Percentiles rank a stretch among this genome's conserved stretches.
Evolutionary conservation across 2,888 invertebrate genomes (phyloP).

Genomic region (Caenorhabditis sp.): DNA sequence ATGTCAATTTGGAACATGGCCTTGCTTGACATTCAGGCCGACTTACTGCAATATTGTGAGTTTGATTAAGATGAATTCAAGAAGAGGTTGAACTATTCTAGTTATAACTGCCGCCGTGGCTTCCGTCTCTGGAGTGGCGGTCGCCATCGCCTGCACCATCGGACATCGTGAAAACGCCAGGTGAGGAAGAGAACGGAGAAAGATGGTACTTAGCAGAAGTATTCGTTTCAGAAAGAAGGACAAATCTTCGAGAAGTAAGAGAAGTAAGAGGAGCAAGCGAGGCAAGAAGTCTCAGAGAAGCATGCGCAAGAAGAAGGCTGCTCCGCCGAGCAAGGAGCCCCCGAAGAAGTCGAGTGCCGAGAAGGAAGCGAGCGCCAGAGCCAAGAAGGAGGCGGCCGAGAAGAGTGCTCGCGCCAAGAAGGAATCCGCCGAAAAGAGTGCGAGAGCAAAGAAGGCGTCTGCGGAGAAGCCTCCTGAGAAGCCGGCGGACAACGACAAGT

Average conservation of each 20-base stretch:
- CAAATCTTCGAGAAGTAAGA: background rate
- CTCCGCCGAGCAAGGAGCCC: background rate
- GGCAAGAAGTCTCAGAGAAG: slow-evolving; percentile 7
- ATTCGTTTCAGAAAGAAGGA: too few species aligned
- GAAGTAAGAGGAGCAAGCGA: background rate
- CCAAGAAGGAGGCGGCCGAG: background rate
- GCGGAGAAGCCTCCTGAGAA: background rate
- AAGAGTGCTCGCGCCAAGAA: background rate
- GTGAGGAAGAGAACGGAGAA: too few species aligned
- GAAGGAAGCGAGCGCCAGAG: background rate
- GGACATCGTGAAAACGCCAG: background rate
- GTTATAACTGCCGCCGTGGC: background rate
- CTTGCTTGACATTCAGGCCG: background rate
- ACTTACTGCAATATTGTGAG: background rate
- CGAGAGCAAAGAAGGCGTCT: background rate
- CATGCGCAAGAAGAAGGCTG: background rate
- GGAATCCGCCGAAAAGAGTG: background rate
- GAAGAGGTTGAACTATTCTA: background rate
- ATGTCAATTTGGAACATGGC: background rate
- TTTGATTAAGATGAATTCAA: background rate
- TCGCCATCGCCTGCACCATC: background rate
- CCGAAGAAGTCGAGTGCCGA: background rate
- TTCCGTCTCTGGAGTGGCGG: background rate
- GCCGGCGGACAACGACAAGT: background rate
- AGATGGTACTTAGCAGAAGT: too few species aligned